Base-by-base conservation (phyloP, 1,140 invertebrate species). In the Zaprionus ornatus region DNA sequence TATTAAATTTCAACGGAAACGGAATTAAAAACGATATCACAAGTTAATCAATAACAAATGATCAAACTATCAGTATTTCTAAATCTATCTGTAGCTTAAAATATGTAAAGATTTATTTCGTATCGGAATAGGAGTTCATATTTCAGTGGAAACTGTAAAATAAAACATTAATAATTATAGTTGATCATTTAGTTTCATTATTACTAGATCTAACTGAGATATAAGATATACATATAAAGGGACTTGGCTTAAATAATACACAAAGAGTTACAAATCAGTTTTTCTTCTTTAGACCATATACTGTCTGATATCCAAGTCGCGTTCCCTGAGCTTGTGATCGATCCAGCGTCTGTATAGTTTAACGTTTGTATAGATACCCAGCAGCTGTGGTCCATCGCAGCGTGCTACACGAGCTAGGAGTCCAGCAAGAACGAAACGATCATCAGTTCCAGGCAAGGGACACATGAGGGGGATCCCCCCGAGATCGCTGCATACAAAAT, bases 401-500 rank as follows among this genome's bases (percentile, higher is more conserved):
- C 74, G 74, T 0, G 63, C 52, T 0, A 77, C 61, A n/a, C 71
- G 69, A 1, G 84, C 80, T 65, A 88, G 4, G 9, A 87, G 56
- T 0, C 84, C 84, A 32, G 84, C 80, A 1, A 87, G 45, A 0
- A 64, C 25, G 17, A 78, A 87, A 0, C 77, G 67, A 40, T 87
- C 84, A 13, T 61, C 50, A 13, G 45, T 55, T 12, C 74, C 64
- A 0, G 84, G 35, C 4, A 87, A 45, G 0, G 73, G 84, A 13
- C 83, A 86, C 82, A 86, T 86, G 9, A 88, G 25, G 0, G 84
- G 80, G 32, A 80, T 69, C 1, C 21, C 84, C 2, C 71, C 83
- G 21, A 55, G 25, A 29, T 88, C 74, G 2, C 62, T 59, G 35
- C 84, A 87, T 1, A 83, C 67, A 27, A 88, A 88, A 10, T 78